A percentile compares a stretch with the other conserved stretches of the same genome.
phyloP scores from a whole-genome alignment of 1,140 invertebrate species.

The Cotesia typhae region DNA sequence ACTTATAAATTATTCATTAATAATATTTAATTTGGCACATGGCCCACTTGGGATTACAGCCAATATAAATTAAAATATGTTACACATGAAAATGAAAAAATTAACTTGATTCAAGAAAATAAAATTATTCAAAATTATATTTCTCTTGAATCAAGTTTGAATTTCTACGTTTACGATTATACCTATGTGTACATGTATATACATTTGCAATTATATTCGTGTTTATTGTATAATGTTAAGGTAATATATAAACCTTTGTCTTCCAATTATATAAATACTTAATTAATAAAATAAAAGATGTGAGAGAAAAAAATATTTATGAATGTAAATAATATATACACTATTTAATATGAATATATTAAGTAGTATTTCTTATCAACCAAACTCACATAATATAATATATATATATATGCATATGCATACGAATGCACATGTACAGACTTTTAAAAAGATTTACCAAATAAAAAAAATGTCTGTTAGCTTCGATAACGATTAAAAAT shows the following conservation, averaged over 20 bases:
- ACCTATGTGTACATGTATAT: conserved; percentile 22
- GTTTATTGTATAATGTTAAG: conserved; percentile 38
- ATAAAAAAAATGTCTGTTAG: no score
- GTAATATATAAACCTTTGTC: conserved; percentile 59
- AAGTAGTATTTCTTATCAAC: no score
- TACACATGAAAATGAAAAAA: no score
- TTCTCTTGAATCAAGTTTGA: no score
- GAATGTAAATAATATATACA: conserved; percentile 43
- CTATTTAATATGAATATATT: background rate
- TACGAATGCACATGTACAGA: no score
- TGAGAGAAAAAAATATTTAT: conserved; percentile 40
- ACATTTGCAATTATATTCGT: conserved; percentile 23
- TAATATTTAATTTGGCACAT: background rate
- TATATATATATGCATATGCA: no score
- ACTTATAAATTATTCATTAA: background rate
- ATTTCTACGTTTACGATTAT: no score
- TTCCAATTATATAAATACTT: conserved; percentile 60
- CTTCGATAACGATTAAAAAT: no score
- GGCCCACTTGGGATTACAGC: no score
- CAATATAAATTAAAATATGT: no score
- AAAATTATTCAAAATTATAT: background rate
- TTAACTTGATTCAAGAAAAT: background rate
- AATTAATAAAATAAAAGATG: conserved; percentile 30
- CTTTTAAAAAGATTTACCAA: no score
- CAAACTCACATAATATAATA: no score